A percentile compares a stretch with the other conserved stretches of the same genome.
phyloP scores from a whole-genome alignment of 2,888 invertebrate genomes.

The Mesochorus sp. region DNA sequence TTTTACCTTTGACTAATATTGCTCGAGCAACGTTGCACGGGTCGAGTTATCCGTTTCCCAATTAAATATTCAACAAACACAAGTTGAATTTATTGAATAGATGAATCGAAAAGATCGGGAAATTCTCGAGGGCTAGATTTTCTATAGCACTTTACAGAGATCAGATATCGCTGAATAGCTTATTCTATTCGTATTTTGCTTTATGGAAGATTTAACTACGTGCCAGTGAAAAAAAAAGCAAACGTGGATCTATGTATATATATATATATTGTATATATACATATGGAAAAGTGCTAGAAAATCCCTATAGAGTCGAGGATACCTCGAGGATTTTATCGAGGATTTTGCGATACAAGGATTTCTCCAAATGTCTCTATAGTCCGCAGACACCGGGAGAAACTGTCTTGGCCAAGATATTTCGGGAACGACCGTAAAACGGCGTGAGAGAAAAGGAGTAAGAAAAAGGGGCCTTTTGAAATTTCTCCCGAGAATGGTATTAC shows the following conservation, averaged over 20 bases:
- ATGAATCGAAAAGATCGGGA: neutral
- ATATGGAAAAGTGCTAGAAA: too few relatives aligned
- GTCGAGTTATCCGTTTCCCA: neutral
- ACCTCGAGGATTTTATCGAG: slow-evolving; percentile 29
- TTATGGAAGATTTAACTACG: neutral
- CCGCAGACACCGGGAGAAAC: neutral
- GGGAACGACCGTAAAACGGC: slow-evolving; percentile 24
- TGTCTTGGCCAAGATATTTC: slow-evolving; percentile 26
- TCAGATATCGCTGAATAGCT: neutral
- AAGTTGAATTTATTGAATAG: neutral
- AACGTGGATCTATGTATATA: too few relatives aligned
- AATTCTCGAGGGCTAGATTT: neutral
- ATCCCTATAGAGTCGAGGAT: slow-evolving; percentile 38
- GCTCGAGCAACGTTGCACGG: neutral
- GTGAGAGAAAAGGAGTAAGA: neutral
- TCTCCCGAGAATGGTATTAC: slow-evolving; percentile 49
- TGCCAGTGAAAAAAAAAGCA: neutral
- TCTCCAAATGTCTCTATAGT: slow-evolving; percentile 17
- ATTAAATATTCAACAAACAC: neutral
- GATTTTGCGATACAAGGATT: slow-evolving; percentile 43
- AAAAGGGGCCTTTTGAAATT: slow-evolving; percentile 32
- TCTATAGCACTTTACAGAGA: neutral
- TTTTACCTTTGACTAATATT: neutral
- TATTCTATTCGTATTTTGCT: slow-evolving; percentile 11
- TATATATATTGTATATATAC: too few relatives aligned